Evolutionary conservation across 2,113 vertebrate genomes (phyloP).

Genomic region (Calypte anna): DNA sequence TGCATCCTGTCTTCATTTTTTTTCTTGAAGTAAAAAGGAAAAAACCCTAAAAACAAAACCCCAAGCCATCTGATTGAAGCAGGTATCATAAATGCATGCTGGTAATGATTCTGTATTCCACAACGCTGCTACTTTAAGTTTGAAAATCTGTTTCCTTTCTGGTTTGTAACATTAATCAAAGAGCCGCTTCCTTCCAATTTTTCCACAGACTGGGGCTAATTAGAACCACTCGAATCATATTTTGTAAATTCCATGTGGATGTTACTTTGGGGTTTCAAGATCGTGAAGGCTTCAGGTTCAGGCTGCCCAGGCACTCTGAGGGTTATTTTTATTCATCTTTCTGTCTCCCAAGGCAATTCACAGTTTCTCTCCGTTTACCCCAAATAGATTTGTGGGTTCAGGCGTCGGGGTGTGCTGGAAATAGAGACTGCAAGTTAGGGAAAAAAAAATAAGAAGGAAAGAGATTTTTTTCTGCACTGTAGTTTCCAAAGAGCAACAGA

Average conservation of each 20-base stretch:
- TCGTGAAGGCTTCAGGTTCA: background rate
- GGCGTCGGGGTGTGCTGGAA: background rate
- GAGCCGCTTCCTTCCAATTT: slow-evolving; percentile 59
- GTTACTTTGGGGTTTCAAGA: slow-evolving; percentile 29
- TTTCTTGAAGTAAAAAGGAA: slow-evolving; percentile 20
- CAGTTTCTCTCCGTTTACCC: background rate
- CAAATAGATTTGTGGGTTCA: slow-evolving; percentile 21
- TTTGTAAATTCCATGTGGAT: slow-evolving; percentile 57
- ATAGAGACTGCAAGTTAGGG: background rate
- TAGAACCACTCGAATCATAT: slow-evolving; percentile 58
- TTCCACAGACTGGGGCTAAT: slow-evolving; percentile 60
- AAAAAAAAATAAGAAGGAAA: slow-evolving; percentile 32
- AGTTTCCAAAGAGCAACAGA: slow-evolving; percentile 62
- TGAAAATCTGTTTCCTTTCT: slow-evolving; percentile 66
- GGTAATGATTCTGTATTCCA: slow-evolving; percentile 50
- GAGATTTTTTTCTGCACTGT: slow-evolving; percentile 37
- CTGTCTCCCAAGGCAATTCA: background rate
- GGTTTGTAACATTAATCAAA: slow-evolving; percentile 49
- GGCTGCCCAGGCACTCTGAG: background rate
- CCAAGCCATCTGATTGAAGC: slow-evolving; percentile 25
- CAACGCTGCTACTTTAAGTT: slow-evolving; percentile 70
- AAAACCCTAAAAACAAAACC: slow-evolving; percentile 37
- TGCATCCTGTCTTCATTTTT: slow-evolving; percentile 35
- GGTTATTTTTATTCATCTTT: background rate
- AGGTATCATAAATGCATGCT: slow-evolving; percentile 38